Evolutionary conservation across 2,113 vertebrate species (phyloP), one percentile per base, ranked within the genome.

Genomic region (Chionis minor): DNA sequence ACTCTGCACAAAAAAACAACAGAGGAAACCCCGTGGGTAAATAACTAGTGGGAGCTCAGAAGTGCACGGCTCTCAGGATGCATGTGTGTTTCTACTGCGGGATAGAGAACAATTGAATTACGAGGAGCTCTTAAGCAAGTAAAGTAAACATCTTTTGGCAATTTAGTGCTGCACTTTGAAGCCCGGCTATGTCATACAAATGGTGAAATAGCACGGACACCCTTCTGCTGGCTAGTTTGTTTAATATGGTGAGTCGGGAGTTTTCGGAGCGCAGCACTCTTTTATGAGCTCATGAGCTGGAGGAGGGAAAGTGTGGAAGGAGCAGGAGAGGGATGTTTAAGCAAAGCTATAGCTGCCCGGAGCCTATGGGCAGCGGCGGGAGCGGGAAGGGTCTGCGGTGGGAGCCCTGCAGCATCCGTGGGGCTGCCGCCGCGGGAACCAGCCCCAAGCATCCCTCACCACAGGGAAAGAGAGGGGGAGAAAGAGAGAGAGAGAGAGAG

Each of bases 91-190:
- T 88, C 92, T 95, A 94, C 89, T 47, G 88, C 12, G 55, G 63
- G 84, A 95, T 92, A 94, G 94, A 73, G 86, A 97, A 96, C 90
- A 97, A 97, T 87, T 94, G 92, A 97, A 94, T 96, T 92, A 94
- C 69, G 70, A 81, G 78, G 95, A 97, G 92, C 92, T 88, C 93
- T 84, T 89, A 98, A 96, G 94, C 73, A 79, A 97, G 94, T 92
- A 97, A 97, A 94, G 81, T 96, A 96, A 98, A 94, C 90, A 92
- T 96, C 94, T 96, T 88, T 69, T 96, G 96, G 95, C 73, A 92
- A 92, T 96, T 97, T 96, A 94, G 83, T 1, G 78, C 92, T 97
- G 89, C 91, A 96, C 93, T 96, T 97, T 96, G 90, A 97, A 96
- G 94, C 82, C 79, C 35, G 93, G 71, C 80, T 82, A 74, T 90